phyloP scores from a whole-genome alignment of 2,888 invertebrate genomes.

The Auanema sp. region DNA sequence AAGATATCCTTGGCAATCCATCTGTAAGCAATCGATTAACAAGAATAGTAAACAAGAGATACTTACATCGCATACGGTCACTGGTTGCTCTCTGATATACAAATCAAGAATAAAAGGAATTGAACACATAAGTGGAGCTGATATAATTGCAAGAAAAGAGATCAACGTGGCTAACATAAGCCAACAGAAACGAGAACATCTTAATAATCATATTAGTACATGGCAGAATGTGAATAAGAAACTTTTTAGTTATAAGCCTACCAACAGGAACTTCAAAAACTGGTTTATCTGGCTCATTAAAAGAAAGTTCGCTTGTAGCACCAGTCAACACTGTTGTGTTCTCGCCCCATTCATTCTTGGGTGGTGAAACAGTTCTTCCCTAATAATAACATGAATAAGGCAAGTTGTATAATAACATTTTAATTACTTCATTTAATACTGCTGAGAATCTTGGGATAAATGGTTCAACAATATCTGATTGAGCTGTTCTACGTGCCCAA shows the following conservation, averaged over 20 bases:
- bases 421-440: slow-evolving; percentile 46
- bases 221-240: slow-evolving; percentile 5
- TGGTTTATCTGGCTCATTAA: slow-evolving; percentile 39
- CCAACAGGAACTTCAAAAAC: slow-evolving; percentile 35
- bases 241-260: slow-evolving; percentile 44
- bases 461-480: slow-evolving; percentile 45
- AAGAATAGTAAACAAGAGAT: slow-evolving; percentile 1
- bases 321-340: slow-evolving; percentile 61
- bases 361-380: slow-evolving; percentile 37
- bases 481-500: slow-evolving; percentile 31
- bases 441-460: slow-evolving; percentile 57
- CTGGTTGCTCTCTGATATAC: slow-evolving; percentile 31
- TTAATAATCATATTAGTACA: slow-evolving; percentile 20
- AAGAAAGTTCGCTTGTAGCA: slow-evolving; percentile 57
- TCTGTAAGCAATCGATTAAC: slow-evolving; percentile 26
- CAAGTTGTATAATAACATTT: neutral
- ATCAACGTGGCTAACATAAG: slow-evolving; percentile 41
- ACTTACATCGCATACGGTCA: slow-evolving; percentile 50
- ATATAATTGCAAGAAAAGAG: slow-evolving; percentile 48
- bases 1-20: slow-evolving; percentile 53
- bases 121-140: slow-evolving; percentile 56
- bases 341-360: slow-evolving; percentile 56
- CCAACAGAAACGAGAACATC: slow-evolving; percentile 59
- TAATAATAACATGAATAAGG: slow-evolving; percentile 9
- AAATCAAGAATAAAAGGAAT: slow-evolving; percentile 32